Conservation (phyloP, 2,113 vertebrate species). For the Triplophysa rosa region DNA sequence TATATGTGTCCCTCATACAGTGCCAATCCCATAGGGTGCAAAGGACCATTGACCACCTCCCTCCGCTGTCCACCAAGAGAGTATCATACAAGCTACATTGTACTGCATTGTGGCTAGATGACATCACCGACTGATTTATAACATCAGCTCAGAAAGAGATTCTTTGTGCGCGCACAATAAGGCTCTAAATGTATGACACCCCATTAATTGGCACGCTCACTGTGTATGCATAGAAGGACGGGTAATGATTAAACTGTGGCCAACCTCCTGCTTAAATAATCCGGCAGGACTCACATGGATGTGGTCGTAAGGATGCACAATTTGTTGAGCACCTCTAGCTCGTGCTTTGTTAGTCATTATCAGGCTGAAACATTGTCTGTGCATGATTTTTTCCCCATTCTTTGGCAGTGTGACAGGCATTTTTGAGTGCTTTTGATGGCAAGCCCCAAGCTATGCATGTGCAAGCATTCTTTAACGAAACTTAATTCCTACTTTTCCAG, state of each 20-base stretch:
- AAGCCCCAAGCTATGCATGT: constrained; percentile 39
- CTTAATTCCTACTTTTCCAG: background rate
- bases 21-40: constrained; percentile 36
- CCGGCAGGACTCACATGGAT: background rate
- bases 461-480: constrained; percentile 42
- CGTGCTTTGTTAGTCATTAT: constrained; percentile 15
- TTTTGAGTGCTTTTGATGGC: constrained; percentile 9
- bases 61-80: constrained; percentile 44
- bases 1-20: background rate
- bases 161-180: constrained; percentile 66
- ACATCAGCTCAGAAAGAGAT: constrained; percentile 55
- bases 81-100: constrained; percentile 60
- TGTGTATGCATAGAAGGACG: constrained; percentile 50
- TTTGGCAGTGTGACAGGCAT: constrained; percentile 40
- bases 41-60: constrained; percentile 20
- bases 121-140: constrained; percentile 70
- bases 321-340: constrained; percentile 1
- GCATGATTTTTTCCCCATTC: constrained; percentile 26
- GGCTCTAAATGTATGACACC: constrained; percentile 69
- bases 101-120: constrained; percentile 59
- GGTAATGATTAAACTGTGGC: constrained; percentile 68
- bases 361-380: constrained; percentile 28
- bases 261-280: background rate
- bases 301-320: background rate
- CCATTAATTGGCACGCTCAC: constrained; percentile 67